Conservation (phyloP, 2,888 invertebrate species). For the Leptopterna dolabrata region DNA sequence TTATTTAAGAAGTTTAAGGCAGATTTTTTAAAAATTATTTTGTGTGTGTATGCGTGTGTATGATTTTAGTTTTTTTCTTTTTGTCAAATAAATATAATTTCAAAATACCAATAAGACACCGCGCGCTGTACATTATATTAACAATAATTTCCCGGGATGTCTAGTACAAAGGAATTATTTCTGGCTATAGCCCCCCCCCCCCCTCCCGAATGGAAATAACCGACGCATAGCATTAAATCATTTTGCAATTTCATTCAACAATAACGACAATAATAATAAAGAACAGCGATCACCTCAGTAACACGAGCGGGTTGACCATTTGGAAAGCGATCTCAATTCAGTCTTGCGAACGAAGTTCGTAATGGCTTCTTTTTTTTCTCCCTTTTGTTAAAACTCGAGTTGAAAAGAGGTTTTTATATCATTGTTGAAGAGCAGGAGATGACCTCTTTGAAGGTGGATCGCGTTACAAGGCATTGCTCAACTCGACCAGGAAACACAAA, state of each 20-base stretch:
- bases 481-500: neutral
- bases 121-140: too few species aligned
- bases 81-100: too few species aligned
- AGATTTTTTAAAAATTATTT: too few species aligned
- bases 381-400: neutral
- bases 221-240: too few species aligned
- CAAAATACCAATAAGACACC: too few species aligned
- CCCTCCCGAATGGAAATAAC: too few species aligned
- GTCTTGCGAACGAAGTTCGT: neutral
- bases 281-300: neutral
- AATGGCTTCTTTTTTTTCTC: neutral
- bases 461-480: conserved; percentile 14
- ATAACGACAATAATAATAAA: neutral
- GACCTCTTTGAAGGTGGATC: conserved; percentile 22
- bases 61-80: too few species aligned
- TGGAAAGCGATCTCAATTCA: neutral
- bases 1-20: too few species aligned
- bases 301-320: neutral
- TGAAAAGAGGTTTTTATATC: conserved; percentile 1
- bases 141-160: too few species aligned
- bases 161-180: too few species aligned
- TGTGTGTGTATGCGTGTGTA: too few species aligned
- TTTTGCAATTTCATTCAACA: neutral
- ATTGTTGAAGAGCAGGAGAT: neutral
- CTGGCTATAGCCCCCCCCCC: too few species aligned